Evolutionary conservation across 2,113 vertebrate genomes (phyloP), one percentile per base, ranked within the genome.

Genomic region (Eurypyga helias): DNA sequence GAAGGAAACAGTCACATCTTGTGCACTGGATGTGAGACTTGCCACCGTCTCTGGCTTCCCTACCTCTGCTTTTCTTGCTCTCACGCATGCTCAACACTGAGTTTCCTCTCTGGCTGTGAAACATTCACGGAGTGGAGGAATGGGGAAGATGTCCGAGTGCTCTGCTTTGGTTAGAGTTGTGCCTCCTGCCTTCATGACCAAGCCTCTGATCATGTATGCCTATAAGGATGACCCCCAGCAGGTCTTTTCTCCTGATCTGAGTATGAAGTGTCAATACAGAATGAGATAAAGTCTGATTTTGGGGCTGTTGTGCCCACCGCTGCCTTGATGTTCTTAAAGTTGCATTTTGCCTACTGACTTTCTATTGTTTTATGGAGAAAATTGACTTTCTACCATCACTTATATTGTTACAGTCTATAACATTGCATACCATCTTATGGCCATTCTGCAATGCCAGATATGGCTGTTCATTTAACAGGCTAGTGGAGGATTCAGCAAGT

Each of bases 111-210:
- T 71, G 60, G 1, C 21, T 87, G 31, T 52, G 66, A 57, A 77
- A 18, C 7, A 66, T 14, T 80, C 28, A 41, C 1, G 8, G 66
- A 36, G 24, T 0, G 31, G 33, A 76, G 57, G 34, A 52, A 7
- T 3, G 4, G 15, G 31, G 15, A 57, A 69, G 25, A n/a, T 0
- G 1, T 33, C 28, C 3, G 6, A 31, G 6, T 58, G 15, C 15
- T 83, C 62, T 90, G 45, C 67, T 83, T 77, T 41, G 11, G 7
- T 75, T 52, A 33, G 46, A 33, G 14, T 9, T 64, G 23, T 52
- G 14, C 13, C 24, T 94, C 19, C 48, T 67, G 23, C 24, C 8
- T 24, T 82, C 7, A 3, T 0, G 9, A 18, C 16, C 34, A 1
- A 33, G 31, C 8, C 34, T 57, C 61, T 83, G 14, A 14, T 17